phyloP scores from a whole-genome alignment of 2,113 vertebrate genomes.

The Puffinus mauretanicus region DNA sequence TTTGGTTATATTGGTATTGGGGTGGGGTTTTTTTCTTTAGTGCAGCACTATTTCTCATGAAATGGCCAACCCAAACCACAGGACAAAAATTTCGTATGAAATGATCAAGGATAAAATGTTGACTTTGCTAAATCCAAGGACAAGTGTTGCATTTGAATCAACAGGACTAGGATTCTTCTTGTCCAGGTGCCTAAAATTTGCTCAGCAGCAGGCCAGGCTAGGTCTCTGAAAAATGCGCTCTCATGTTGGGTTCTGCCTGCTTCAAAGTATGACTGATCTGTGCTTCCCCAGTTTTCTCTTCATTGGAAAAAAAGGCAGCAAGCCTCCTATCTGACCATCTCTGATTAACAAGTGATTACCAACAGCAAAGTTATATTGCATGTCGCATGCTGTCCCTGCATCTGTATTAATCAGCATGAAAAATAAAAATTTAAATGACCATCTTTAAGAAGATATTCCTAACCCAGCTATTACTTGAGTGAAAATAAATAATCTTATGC shows the following conservation, averaged over 20 bases:
- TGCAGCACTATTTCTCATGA: not conserved
- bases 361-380: not conserved
- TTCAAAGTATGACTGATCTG: not conserved
- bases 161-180: not conserved
- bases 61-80: not conserved
- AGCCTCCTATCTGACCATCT: not conserved
- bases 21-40: not conserved
- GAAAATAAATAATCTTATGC: not conserved
- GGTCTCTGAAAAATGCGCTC: not conserved
- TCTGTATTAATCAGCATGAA: slow-evolving; percentile 30
- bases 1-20: not conserved
- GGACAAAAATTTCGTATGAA: not conserved
- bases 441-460: not conserved
- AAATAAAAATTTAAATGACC: not conserved
- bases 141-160: not conserved
- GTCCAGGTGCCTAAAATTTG: not conserved
- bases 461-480: not conserved
- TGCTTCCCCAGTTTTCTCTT: not conserved
- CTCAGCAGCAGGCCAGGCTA: not conserved
- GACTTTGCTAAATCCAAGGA: not conserved
- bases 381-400: not conserved
- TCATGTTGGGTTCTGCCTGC: not conserved
- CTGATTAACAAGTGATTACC: not conserved
- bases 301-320: not conserved
- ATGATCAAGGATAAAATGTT: not conserved